Evolutionary conservation across 2,113 vertebrate genomes (phyloP), one percentile per base, ranked within the genome.

Genomic region (Actinemys pallida): DNA sequence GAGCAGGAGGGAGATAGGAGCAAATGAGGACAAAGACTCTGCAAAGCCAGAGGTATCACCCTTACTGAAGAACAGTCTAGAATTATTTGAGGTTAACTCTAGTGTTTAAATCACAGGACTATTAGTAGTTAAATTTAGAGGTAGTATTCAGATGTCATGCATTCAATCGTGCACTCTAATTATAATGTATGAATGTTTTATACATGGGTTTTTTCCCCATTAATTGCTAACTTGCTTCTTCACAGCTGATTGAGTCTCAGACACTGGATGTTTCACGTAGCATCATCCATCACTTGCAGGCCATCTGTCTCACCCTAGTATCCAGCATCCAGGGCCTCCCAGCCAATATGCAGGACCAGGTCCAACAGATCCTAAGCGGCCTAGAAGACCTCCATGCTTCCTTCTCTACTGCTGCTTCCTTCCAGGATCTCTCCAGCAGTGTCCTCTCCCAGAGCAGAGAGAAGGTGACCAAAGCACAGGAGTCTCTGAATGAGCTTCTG

Each of bases 241-340:
- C 84, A 57, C 96, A 92, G 81, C 80, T 92, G 81, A 81, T 94
- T 1, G 92, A 97, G 53, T 93, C 88, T 54, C 93, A 3, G 49
- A 87, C 89, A 1, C 87, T 98, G 13, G 72, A 96, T 84, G 98
- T 98, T 98, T 95, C 98, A 31, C 98, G 95, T 1, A 96, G 96
- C 35, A 72, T 99, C 22, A 98, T 97, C 2, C 96, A 97, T 52
- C 99, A 99, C 94, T 95, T 99, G 78, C 98, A 95, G 42, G 76
- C 95, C 2, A 98, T 98, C 0, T 98, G 98, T 42, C 91, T 93
- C 35, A 96, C 88, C 0, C 97, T 99, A 62, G 98, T 98, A 42
- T 96, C 98, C 88, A 98, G 97, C 35, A 96, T 98, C 56, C 98
- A 98, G 88, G 98, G 98, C 57, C 97, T 99, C 50, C 98, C 98